These are phyloP conservation scores for Metallyticus violacea DNA, from an alignment of 2,888 invertebrate species.

Conservation along the genomic window DNA sequence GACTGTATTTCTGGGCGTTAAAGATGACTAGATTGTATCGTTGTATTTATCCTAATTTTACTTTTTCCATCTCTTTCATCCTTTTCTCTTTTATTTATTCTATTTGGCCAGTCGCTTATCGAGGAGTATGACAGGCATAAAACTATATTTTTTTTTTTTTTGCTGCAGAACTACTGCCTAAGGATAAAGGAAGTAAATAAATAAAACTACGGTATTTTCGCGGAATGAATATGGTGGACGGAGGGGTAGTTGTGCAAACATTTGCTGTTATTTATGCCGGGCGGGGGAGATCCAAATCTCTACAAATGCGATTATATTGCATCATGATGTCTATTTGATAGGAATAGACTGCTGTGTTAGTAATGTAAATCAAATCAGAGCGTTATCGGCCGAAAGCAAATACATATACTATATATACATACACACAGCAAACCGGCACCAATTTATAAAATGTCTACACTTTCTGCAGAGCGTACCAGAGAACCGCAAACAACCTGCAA, in stretches of 20 bases:
- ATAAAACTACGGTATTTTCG: neutral
- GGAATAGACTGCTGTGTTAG: neutral
- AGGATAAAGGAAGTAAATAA: neutral
- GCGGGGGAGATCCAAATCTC: neutral
- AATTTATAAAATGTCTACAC: slow-evolving; percentile 15
- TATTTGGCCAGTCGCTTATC: too few relatives aligned
- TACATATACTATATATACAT: too few relatives aligned
- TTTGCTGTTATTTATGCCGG: neutral
- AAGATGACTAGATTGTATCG: too few relatives aligned
- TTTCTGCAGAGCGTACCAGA: neutral
- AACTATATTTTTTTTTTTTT: too few relatives aligned
- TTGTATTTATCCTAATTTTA: too few relatives aligned
- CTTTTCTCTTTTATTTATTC: too few relatives aligned
- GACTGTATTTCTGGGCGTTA: too few relatives aligned
- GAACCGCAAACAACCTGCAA: neutral
- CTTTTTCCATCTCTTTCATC: too few relatives aligned
- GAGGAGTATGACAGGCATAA: too few relatives aligned
- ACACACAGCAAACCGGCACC: neutral
- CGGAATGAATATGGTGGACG: neutral
- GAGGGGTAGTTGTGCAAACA: neutral
- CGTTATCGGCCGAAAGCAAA: neutral
- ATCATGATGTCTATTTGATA: neutral
- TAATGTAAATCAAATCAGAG: slow-evolving; percentile 10
- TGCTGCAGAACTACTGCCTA: neutral
- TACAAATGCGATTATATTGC: slow-evolving; percentile 6